phyloP scores from a whole-genome alignment of 2,797 vertebrate species.

The Paratrypauchen microcephalus region DNA sequence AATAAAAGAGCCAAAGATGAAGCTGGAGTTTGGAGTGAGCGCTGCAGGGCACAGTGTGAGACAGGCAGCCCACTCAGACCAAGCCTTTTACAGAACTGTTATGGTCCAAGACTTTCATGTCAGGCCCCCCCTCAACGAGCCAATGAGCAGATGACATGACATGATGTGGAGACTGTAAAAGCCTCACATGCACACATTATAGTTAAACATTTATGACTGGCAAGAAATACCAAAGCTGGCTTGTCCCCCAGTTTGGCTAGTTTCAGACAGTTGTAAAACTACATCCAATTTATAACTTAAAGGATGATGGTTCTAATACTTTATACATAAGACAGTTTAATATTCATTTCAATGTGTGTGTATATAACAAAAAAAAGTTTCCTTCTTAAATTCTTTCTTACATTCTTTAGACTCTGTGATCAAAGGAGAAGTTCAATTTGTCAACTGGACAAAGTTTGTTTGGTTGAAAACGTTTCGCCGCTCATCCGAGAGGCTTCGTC shows the following conservation, averaged over 20 bases:
- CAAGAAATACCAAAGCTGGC: background rate
- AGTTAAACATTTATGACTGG: slow-evolving; percentile 10
- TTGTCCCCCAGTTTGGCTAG: background rate
- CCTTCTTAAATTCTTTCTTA: too few relatives aligned
- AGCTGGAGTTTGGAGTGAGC: slow-evolving; percentile 55
- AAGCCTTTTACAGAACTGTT: slow-evolving; percentile 32
- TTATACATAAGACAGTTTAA: background rate
- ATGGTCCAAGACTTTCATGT: slow-evolving; percentile 50
- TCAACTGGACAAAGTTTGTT: too few relatives aligned
- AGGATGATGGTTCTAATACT: background rate
- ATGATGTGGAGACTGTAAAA: slow-evolving; percentile 21
- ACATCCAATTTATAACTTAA: background rate
- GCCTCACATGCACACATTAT: slow-evolving; percentile 2
- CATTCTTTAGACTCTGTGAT: too few relatives aligned
- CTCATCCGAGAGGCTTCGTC: too few relatives aligned
- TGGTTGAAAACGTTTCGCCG: too few relatives aligned
- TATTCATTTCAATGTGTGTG: too few relatives aligned
- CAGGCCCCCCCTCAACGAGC: slow-evolving; percentile 26
- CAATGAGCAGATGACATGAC: slow-evolving; percentile 37
- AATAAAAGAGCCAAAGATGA: slow-evolving; percentile 11
- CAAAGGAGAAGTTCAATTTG: too few relatives aligned
- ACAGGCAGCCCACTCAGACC: slow-evolving; percentile 45
- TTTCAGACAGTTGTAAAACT: background rate
- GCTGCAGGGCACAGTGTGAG: slow-evolving; percentile 55
- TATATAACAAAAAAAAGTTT: too few relatives aligned